Evolutionary conservation across 2,113 vertebrate genomes (phyloP).

Genomic region (Sinosuthora webbiana): DNA sequence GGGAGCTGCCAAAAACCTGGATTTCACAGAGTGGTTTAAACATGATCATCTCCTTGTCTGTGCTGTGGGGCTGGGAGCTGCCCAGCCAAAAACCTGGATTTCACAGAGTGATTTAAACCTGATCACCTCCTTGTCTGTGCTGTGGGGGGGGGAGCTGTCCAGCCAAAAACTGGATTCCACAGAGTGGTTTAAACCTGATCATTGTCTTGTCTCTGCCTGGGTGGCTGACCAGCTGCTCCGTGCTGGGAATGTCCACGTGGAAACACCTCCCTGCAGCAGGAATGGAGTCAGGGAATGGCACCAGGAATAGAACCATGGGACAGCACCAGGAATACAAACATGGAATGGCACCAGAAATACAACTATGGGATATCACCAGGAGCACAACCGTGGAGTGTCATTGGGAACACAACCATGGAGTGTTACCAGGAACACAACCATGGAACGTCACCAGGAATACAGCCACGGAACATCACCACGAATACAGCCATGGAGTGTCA

Average conservation of each 20-base stretch:
- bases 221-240: not conserved
- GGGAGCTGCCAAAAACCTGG: not conserved
- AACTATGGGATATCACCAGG: not conserved
- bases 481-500: not conserved
- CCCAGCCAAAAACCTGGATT: not conserved
- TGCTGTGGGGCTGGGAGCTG: not conserved
- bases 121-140: no score
- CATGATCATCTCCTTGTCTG: no score
- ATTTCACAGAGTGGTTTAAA: no score
- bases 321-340: no score
- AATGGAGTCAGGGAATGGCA: accelerated
- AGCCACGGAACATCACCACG: no score
- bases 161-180: no score
- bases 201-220: not conserved
- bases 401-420: not conserved
- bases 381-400: accelerated
- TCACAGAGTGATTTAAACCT: no score
- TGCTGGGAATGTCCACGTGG: not conserved
- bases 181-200: no score
- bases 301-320: no score
- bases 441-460: not conserved
- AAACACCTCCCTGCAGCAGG: not conserved
- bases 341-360: no score
- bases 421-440: accelerated
- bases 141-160: no score